Base-by-base conservation (phyloP, 92 coral and sea anemone genomes). In the Isaurus tuberculatus region DNA sequence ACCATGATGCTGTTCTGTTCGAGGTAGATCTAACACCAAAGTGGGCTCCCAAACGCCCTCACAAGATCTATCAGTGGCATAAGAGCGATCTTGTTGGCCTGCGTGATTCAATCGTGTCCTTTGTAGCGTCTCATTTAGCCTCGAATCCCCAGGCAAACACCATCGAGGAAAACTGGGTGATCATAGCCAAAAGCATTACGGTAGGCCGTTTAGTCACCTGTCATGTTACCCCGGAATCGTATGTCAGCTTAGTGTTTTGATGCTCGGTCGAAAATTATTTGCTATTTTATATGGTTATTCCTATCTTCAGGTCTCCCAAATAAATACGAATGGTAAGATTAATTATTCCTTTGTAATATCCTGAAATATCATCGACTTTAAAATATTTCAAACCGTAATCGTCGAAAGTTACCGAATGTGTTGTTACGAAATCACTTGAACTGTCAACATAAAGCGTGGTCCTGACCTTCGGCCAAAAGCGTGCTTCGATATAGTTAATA, bases 61-160 rank as follows among this genome's bases (percentile, higher is more conserved):
- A 42, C 43, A 88, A 88, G 51, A 65, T 86, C 29, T 86, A 86
- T 46, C 70, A 87, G 79, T 80, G 65, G n/a, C 90, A 86, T 43
- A 86, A 80, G 36, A 57, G 80, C 61, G 75, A 86, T 33, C 22
- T 31, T 51, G 57, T 40, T 28, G 81, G 89, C 57, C 72, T 86
- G 16, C 63, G 86, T 23, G 72, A 6, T 72, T 36, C 40, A 23
- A 46, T 86, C 53, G 29, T 79, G 14, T 68, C 80, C 80, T 84
- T 73, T 64, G 73, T 87, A 72, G 34, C 70, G 26, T 14, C 30
- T 30, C 79, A 79, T 65, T 85, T 85, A 48, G 58, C 79, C 20
- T 65, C 80, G 19, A 32, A 33, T 27, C 90, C 90, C 31, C 79
- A 37, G 32, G 20, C 55, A 32, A 83, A 72, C 74, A 79, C 90